phyloP scores from a whole-genome alignment of 1,140 invertebrate species.

The Copidosoma floridanum region DNA sequence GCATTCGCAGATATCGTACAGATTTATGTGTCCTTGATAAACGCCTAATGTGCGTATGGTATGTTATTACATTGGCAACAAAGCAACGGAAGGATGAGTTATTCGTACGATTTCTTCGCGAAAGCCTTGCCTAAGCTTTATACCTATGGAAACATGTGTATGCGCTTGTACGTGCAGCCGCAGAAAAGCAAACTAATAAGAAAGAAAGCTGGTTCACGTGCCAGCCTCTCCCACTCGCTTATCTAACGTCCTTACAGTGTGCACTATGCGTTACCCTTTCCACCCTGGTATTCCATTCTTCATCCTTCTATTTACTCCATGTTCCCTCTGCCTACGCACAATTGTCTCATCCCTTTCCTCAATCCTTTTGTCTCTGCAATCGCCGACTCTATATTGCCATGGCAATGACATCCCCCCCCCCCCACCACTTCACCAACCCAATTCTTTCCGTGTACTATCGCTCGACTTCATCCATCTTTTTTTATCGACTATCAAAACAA shows the following conservation, averaged over 20 bases:
- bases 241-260: slow-evolving; percentile 1
- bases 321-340: slow-evolving; percentile 19
- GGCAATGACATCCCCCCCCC: neutral
- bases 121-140: too few species aligned
- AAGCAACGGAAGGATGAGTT: neutral
- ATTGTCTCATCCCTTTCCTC: neutral
- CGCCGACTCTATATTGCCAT: slow-evolving; percentile 8
- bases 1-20: neutral
- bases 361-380: neutral
- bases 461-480: slow-evolving; percentile 25
- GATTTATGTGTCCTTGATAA: neutral
- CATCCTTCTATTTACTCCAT: slow-evolving; percentile 23
- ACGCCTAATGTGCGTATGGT: neutral
- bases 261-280: too few species aligned
- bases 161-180: neutral
- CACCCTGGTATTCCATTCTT: neutral
- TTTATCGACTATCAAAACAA: slow-evolving; percentile 42
- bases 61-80: neutral
- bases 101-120: too few species aligned
- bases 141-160: too few species aligned
- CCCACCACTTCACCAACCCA: neutral
- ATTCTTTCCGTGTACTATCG: too few species aligned
- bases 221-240: neutral
- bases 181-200: neutral
- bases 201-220: neutral